Conservation (phyloP, 2,888 invertebrate genomes). For the Glyphotaelius pellucidus region DNA sequence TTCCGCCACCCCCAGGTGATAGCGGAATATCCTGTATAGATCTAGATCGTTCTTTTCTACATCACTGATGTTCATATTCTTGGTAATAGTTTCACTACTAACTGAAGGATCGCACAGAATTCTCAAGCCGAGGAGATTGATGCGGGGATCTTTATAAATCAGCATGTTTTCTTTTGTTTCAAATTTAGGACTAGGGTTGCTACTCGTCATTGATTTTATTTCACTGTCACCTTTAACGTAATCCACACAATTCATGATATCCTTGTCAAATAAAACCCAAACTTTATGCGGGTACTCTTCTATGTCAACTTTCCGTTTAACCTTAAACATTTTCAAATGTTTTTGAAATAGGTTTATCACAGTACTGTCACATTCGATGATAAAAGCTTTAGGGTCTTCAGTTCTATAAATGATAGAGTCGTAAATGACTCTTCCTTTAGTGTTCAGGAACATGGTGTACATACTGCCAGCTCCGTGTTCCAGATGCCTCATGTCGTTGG, state of each 20-base stretch:
- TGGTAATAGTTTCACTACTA: constrained; percentile 70
- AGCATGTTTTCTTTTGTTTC: constrained; percentile 47
- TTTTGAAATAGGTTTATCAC: constrained; percentile 79
- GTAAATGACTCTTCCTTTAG: constrained; percentile 87
- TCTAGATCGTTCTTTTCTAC: constrained; percentile 68
- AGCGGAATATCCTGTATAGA: constrained; percentile 82
- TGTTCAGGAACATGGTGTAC: constrained; percentile 92
- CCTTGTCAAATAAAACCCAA: constrained; percentile 79
- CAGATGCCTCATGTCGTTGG: constrained; percentile 91
- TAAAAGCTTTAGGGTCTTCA: constrained; percentile 76
- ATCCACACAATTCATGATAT: constrained; percentile 67
- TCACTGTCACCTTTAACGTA: constrained; percentile 31
- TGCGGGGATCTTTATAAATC: constrained; percentile 83
- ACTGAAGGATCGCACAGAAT: constrained; percentile 76
- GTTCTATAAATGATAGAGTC: constrained; percentile 86
- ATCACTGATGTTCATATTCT: constrained; percentile 64
- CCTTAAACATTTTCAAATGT: constrained; percentile 87
- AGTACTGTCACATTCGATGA: constrained; percentile 88
- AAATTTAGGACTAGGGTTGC: constrained; percentile 23
- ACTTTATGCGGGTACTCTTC: constrained; percentile 78
- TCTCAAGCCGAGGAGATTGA: constrained; percentile 81
- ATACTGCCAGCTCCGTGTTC: constrained; percentile 80
- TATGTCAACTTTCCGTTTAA: constrained; percentile 87
- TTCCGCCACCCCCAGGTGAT: constrained; percentile 91
- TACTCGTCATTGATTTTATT: neutral